Base-by-base conservation (phyloP, 1,140 invertebrate species). In the Limonius californicus region DNA sequence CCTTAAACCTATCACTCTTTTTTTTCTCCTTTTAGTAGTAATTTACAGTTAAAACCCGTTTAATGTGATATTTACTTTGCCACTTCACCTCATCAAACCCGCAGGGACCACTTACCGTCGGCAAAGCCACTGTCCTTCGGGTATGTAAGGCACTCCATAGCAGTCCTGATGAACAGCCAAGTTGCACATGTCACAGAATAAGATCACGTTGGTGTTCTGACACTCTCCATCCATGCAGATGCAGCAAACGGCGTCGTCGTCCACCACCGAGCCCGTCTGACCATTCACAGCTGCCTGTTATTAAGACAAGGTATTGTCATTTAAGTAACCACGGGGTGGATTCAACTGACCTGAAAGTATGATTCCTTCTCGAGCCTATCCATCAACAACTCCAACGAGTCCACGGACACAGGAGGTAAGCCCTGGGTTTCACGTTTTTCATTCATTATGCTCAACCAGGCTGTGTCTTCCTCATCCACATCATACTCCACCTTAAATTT, bases 161-260 rank as follows among this genome's bases (percentile, higher is more conserved):
- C 97, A 99, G 79, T 99, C 97, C 78, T 99, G 97, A 81, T 99
- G 96, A 15, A 99, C 97, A 15, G 97, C 95, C 21, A 99, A 80
- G 80, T 99, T 99, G 78, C 97, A 99, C 95, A 99, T 98, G 80
- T 99, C 97, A 82, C 97, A 99, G 78, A 99, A 99, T 27, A 99
- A 82, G 62, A 86, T 85, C 30, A 92, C 91, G 78, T 98, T 98
- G 62, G 92, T 94, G 75, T 98, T 98, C 73, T 96, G 91, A 79
- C 96, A 99, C 75, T 99, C 96, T 9, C 97, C 97, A 70, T 92
- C 89, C 85, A 91, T 89, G 68, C 90, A 92, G 68, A 99, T 98
- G 73, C 93, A 97, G 76, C 97, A 99, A 0, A 99, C 95, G 11
- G 96, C 96, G 83, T 99, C 96, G 74, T 98, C 95, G 75, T 98